Conservation (phyloP, 92 coral and sea anemone species). For the Actinostola sp. region DNA sequence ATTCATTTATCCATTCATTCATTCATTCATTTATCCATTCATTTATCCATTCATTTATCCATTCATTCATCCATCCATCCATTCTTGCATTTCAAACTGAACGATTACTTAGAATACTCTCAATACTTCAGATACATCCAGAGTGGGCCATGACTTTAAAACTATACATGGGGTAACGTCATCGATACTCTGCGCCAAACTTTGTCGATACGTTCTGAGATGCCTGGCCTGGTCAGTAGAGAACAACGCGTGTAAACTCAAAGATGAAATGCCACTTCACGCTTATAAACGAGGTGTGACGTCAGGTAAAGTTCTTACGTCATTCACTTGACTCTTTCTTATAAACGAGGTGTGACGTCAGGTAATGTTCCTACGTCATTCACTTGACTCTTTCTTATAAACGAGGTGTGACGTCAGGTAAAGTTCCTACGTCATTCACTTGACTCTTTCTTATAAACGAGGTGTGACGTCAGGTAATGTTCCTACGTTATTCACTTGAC, state of each 20-base stretch:
- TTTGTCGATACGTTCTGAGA: conserved; percentile 37
- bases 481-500: too few relatives aligned
- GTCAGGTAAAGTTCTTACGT: conserved; percentile 68
- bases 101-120: not conserved
- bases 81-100: not conserved
- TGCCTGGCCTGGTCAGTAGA: conserved; percentile 86
- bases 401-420: not conserved
- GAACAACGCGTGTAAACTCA: conserved; percentile 48
- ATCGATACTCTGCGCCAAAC: conserved; percentile 66
- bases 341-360: conserved; percentile 1
- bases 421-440: too few relatives aligned
- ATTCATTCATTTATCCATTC: too few relatives aligned
- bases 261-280: conserved; percentile 78
- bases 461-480: not conserved
- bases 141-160: conserved; percentile 50
- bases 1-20: too few relatives aligned
- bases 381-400: too few relatives aligned
- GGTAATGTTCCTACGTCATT: too few relatives aligned
- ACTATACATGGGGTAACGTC: conserved; percentile 37
- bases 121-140: conserved; percentile 56
- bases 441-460: too few relatives aligned
- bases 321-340: too few relatives aligned
- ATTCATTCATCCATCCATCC: too few relatives aligned
- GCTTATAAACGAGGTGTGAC: conserved; percentile 58
- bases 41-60: too few relatives aligned